phyloP scores from a whole-genome alignment of 2,888 invertebrate species.

The Agrochola lychnidis region DNA sequence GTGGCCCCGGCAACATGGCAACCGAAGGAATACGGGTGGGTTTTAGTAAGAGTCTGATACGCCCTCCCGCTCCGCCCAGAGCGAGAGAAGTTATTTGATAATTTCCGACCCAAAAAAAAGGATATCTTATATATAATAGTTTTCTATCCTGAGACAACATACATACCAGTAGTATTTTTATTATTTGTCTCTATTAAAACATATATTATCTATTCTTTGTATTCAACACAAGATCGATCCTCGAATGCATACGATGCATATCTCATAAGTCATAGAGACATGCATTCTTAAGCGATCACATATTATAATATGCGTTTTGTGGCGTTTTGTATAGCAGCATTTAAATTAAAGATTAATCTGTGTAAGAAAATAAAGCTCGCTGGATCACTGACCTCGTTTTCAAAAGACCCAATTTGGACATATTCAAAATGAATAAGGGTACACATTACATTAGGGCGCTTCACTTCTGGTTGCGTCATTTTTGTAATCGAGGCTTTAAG shows the following conservation, averaged over 20 bases:
- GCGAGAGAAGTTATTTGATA: too few relatives aligned
- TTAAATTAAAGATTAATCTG: slow-evolving; percentile 80
- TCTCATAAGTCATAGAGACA: slow-evolving; percentile 58
- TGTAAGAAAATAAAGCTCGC: slow-evolving; percentile 65
- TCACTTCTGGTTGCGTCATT: background rate
- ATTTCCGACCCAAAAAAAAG: too few relatives aligned
- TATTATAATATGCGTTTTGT: slow-evolving; percentile 54
- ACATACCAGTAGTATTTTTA: slow-evolving; percentile 11
- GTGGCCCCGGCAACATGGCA: too few relatives aligned
- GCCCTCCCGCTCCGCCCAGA: too few relatives aligned
- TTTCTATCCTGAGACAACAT: background rate
- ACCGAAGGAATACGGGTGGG: too few relatives aligned
- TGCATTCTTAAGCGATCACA: slow-evolving; percentile 51
- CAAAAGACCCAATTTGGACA: slow-evolving; percentile 78
- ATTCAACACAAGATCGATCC: slow-evolving; percentile 54
- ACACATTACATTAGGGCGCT: slow-evolving; percentile 30
- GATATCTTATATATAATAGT: too few relatives aligned
- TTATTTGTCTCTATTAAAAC: slow-evolving; percentile 21
- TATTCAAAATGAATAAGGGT: slow-evolving; percentile 73
- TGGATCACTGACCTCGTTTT: slow-evolving; percentile 76
- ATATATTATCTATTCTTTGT: slow-evolving; percentile 30
- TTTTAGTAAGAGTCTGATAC: too few relatives aligned
- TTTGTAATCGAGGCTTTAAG: slow-evolving; percentile 4
- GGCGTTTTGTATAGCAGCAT: slow-evolving; percentile 60
- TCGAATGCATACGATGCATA: slow-evolving; percentile 44